phyloP scores from a whole-genome alignment of 2,888 invertebrate species.

The Ditula angustiorana region DNA sequence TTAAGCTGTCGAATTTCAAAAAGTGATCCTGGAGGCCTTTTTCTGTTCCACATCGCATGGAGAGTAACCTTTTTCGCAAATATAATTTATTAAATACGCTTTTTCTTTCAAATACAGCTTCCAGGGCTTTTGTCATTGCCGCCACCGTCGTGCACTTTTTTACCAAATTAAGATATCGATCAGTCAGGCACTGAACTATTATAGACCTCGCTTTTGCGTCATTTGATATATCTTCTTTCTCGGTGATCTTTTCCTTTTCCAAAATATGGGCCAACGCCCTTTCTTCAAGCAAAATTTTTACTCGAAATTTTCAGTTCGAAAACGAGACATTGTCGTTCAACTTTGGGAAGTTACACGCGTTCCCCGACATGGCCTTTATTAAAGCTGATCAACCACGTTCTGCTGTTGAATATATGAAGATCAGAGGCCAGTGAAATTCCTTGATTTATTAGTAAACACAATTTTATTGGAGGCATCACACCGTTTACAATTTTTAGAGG shows the following conservation, averaged over 20 bases:
- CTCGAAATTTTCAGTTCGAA: conserved; percentile 4
- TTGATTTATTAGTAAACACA: too few relatives aligned
- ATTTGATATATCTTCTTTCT: background rate
- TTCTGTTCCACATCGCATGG: background rate
- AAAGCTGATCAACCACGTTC: background rate
- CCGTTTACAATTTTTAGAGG: too few relatives aligned
- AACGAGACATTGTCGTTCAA: too few relatives aligned
- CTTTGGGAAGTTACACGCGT: too few relatives aligned
- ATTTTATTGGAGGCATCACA: too few relatives aligned
- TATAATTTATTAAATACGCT: conserved; percentile 2
- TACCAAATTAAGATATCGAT: background rate
- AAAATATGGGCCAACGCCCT: background rate
- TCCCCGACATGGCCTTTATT: background rate
- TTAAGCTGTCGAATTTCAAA: background rate
- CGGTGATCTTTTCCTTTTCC: background rate
- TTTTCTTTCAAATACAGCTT: conserved; percentile 8
- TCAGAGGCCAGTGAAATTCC: too few relatives aligned
- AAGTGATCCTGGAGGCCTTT: background rate
- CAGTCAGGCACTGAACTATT: background rate
- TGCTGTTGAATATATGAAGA: too few relatives aligned
- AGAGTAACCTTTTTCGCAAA: background rate
- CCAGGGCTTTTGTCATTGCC: background rate
- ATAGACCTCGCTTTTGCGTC: background rate
- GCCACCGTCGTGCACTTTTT: background rate
- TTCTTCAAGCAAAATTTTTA: conserved; percentile 8